phyloP scores from a whole-genome alignment of 2,797 vertebrate genomes.

The Anableps anableps region DNA sequence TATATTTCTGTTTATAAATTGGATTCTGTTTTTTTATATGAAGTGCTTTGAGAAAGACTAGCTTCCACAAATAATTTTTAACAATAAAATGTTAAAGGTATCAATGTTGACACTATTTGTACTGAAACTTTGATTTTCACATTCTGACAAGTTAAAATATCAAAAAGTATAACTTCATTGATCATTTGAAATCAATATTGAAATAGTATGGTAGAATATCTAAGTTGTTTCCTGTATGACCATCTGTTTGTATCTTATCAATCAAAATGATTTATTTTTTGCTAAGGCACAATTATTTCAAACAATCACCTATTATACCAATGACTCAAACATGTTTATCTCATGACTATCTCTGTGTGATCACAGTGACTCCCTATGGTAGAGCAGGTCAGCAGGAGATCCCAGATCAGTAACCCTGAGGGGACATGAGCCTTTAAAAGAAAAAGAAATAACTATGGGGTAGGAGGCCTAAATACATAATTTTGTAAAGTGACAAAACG shows the following conservation, averaged over 20 bases:
- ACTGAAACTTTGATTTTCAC: neutral
- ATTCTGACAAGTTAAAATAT: neutral
- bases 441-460: slow-evolving; percentile 70
- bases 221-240: neutral
- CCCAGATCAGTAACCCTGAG: slow-evolving; percentile 59
- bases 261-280: slow-evolving; percentile 29
- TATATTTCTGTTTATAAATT: too few relatives aligned
- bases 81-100: neutral
- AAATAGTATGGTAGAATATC: neutral
- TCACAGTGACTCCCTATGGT: slow-evolving; percentile 59
- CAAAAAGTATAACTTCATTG: neutral
- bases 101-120: too few relatives aligned
- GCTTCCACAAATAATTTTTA: neutral
- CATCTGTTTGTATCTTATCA: neutral
- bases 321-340: slow-evolving; percentile 28
- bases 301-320: slow-evolving; percentile 34
- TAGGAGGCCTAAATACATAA: slow-evolving; percentile 57
- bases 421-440: slow-evolving; percentile 62
- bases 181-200: neutral
- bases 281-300: slow-evolving; percentile 11
- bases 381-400: slow-evolving; percentile 55
- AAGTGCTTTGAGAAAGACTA: neutral
- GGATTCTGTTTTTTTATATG: neutral
- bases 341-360: slow-evolving; percentile 46
- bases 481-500: slow-evolving; percentile 65